A percentile compares a stretch with the other conserved stretches of the same genome.
phyloP scores from a whole-genome alignment of 2,797 vertebrate genomes.

The Myripristis jacobus region DNA sequence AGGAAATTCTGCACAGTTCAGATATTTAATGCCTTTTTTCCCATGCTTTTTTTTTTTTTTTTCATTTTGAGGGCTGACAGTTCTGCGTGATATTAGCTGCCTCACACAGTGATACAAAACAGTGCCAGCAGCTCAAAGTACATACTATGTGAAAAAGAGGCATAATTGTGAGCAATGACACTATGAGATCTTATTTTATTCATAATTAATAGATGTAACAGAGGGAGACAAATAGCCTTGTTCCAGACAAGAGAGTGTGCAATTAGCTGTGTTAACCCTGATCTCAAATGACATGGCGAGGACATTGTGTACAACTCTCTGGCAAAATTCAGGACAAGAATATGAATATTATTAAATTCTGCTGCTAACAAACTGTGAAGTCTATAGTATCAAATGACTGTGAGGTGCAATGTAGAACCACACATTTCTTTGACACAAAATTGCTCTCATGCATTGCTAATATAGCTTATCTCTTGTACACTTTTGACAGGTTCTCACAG shows the following conservation, averaged over 20 bases:
- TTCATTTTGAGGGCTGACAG: not conserved
- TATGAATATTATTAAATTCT: conserved; percentile 15
- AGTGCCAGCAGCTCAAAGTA: conserved; percentile 22
- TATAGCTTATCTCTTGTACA: too few species aligned
- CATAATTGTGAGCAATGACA: conserved; percentile 39
- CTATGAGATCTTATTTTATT: conserved; percentile 35
- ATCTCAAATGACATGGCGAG: conserved; percentile 39
- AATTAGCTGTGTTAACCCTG: conserved; percentile 62
- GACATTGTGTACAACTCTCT: conserved; percentile 30
- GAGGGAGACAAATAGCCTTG: conserved; percentile 48
- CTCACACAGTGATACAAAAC: conserved; percentile 32
- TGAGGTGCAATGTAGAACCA: not conserved
- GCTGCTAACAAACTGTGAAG: not conserved
- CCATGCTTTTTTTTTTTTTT: too few species aligned
- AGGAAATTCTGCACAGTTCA: conserved; percentile 20
- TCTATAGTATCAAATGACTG: not conserved
- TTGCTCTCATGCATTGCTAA: not conserved
- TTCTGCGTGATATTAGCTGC: conserved; percentile 2
- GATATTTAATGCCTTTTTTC: conserved; percentile 14
- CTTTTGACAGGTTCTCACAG: too few species aligned
- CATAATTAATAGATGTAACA: conserved; percentile 52
- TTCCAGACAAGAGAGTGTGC: conserved; percentile 40
- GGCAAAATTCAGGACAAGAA: conserved; percentile 25
- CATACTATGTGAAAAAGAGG: conserved; percentile 40
- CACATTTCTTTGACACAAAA: not conserved